Evolutionary conservation across 2,797 vertebrate genomes (phyloP).

Genomic region (Fistularia tabacaria): DNA sequence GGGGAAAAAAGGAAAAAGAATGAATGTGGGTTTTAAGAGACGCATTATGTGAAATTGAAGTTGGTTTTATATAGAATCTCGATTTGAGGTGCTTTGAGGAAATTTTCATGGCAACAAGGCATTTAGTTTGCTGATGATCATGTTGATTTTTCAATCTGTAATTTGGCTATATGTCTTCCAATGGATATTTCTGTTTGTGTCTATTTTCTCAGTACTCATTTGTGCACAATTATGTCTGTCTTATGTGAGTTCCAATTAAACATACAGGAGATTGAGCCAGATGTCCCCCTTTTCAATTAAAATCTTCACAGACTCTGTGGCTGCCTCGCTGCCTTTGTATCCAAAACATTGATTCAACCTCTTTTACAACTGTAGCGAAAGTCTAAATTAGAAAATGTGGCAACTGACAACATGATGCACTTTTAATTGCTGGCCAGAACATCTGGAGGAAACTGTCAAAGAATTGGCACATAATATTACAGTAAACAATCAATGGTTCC

Average conservation of each 20-base stretch:
- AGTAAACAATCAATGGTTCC: conserved; percentile 37
- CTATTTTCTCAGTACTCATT: no score
- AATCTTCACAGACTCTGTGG: conserved; percentile 15
- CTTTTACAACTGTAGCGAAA: conserved; percentile 14
- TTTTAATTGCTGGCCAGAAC: conserved; percentile 27
- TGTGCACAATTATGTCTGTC: conserved; percentile 6
- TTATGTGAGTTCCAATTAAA: conserved; percentile 25
- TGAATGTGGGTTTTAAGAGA: not conserved
- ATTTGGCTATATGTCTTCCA: no score
- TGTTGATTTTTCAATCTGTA: no score
- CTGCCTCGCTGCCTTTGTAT: conserved; percentile 21
- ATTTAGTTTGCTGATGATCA: no score
- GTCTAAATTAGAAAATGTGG: conserved; percentile 5
- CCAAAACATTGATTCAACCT: conserved; percentile 7
- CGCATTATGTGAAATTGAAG: not conserved
- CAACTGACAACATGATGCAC: conserved; percentile 43
- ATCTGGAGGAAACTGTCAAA: conserved; percentile 47
- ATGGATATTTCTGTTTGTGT: no score
- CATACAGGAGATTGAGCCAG: no score
- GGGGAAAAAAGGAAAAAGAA: not conserved
- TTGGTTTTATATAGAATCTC: not conserved
- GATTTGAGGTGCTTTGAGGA: not conserved
- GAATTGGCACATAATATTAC: conserved; percentile 32
- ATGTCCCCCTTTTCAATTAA: not conserved
- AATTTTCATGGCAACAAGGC: not conserved